A percentile compares a stretch with the other conserved stretches of the same genome.
These are phyloP conservation scores for Penaeus indicus DNA, from an alignment of 1,140 invertebrate genomes.

Conservation along the genomic window DNA sequence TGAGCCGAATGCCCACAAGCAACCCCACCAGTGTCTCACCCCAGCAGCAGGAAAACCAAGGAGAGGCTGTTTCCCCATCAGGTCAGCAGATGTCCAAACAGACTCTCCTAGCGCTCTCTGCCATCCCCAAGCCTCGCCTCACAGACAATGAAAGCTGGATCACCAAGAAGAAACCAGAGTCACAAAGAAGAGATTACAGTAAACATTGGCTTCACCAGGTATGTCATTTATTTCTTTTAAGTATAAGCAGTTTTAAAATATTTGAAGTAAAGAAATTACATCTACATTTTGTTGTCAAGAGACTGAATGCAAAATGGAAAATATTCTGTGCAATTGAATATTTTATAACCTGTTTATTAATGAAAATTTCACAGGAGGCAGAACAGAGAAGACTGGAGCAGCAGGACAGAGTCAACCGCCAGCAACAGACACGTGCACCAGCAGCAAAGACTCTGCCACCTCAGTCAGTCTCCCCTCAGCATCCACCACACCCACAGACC, in stretches of 20 bases:
- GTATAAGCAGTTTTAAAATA: too few relatives aligned
- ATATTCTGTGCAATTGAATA: conserved; percentile 68
- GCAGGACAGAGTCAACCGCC: conserved; percentile 72
- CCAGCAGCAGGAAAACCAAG: conserved; percentile 8
- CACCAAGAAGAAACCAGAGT: conserved; percentile 63
- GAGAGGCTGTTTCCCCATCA: conserved; percentile 26
- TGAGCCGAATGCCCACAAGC: conserved; percentile 41
- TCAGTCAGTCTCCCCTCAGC: conserved; percentile 66
- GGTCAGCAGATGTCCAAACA: conserved; percentile 81
- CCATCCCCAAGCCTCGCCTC: conserved; percentile 81
- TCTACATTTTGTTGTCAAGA: too few relatives aligned
- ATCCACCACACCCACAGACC: not conserved
- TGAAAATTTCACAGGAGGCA: conserved; percentile 80
- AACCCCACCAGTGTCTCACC: not conserved
- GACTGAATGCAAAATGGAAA: too few relatives aligned
- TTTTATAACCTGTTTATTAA: conserved; percentile 43
- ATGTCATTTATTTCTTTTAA: conserved; percentile 42
- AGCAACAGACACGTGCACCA: conserved; percentile 47
- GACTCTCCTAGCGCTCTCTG: conserved; percentile 83
- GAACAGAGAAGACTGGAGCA: conserved; percentile 88
- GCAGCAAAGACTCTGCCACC: conserved; percentile 46
- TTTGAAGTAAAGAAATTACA: too few relatives aligned
- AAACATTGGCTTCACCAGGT: conserved; percentile 91
- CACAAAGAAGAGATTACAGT: conserved; percentile 75
- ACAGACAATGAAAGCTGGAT: conserved; percentile 81